A percentile compares a stretch with the other conserved stretches of the same genome.
Evolutionary conservation across 92 coral and sea anemone species (phyloP).

Genomic region (Nematostella vectensis): DNA sequence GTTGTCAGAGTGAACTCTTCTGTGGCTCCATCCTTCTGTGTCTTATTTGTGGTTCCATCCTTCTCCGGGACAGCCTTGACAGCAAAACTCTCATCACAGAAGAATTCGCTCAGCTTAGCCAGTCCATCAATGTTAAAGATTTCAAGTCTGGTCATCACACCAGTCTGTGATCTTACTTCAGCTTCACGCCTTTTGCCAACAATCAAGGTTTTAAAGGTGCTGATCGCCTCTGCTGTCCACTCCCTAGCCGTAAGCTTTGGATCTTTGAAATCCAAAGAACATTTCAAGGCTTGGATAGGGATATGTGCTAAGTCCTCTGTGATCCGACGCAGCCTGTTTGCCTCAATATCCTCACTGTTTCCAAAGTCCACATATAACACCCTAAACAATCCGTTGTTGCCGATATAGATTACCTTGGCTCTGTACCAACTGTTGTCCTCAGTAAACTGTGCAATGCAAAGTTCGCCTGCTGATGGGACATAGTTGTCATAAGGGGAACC

Average conservation of each 20-base stretch:
- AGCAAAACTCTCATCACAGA: neutral
- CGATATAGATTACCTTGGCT: slow-evolving; percentile 58
- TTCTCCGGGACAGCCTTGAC: neutral
- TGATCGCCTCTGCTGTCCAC: slow-evolving; percentile 52
- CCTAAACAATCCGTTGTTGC: slow-evolving; percentile 53
- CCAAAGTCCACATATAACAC: slow-evolving; percentile 90
- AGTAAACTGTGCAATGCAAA: slow-evolving; percentile 78
- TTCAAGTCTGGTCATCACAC: slow-evolving; percentile 1
- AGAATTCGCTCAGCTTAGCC: slow-evolving; percentile 7
- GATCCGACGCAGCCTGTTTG: slow-evolving; percentile 54
- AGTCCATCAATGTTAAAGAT: slow-evolving; percentile 3
- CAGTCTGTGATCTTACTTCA: slow-evolving; percentile 20
- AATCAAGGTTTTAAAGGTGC: slow-evolving; percentile 38
- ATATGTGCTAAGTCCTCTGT: slow-evolving; percentile 41
- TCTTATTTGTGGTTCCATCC: neutral
- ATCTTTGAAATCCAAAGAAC: slow-evolving; percentile 42
- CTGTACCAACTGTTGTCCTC: slow-evolving; percentile 75
- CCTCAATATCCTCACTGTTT: slow-evolving; percentile 68
- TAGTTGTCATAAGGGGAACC: slow-evolving; percentile 47
- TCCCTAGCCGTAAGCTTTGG: slow-evolving; percentile 26
- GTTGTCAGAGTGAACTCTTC: neutral
- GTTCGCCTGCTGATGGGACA: slow-evolving; percentile 69
- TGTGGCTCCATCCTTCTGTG: slow-evolving; percentile 1
- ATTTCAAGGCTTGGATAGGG: slow-evolving; percentile 74
- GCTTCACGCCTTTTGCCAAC: slow-evolving; percentile 44